Evolutionary conservation across 2,797 vertebrate species (phyloP).

Genomic region (Spea hammondii): DNA sequence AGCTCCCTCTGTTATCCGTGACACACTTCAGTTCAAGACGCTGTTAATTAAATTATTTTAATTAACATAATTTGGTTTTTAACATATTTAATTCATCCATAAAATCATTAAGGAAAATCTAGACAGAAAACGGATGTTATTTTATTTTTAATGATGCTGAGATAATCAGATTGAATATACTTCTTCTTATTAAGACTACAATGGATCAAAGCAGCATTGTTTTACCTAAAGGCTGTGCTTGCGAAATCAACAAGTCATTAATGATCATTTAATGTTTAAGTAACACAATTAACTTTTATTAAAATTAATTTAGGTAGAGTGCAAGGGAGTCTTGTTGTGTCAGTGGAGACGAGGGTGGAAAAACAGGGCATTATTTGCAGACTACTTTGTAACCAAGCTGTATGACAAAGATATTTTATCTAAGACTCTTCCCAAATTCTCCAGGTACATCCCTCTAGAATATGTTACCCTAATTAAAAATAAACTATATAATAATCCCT

Average conservation of each 20-base stretch:
- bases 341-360: constrained; percentile 22
- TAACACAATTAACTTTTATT: constrained; percentile 52
- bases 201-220: constrained; percentile 49
- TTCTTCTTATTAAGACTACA: constrained; percentile 36
- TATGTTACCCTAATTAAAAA: constrained; percentile 56
- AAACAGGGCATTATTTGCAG: constrained; percentile 33
- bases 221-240: constrained; percentile 44
- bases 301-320: constrained; percentile 47
- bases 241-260: constrained; percentile 53
- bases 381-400: constrained; percentile 35
- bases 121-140: constrained; percentile 1
- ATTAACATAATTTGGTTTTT: constrained; percentile 40
- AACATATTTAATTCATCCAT: constrained; percentile 34
- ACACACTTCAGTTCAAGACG: constrained; percentile 25
- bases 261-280: constrained; percentile 51
- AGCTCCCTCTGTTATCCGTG: constrained; percentile 25
- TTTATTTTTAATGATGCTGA: constrained; percentile 32
- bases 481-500: constrained; percentile 59
- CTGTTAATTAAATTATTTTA: constrained; percentile 44
- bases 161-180: constrained; percentile 42
- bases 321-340: constrained; percentile 41
- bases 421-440: constrained; percentile 49
- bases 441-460: constrained; percentile 50
- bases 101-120: constrained; percentile 31
- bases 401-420: constrained; percentile 51